Evolutionary conservation across 1,140 invertebrate species (phyloP), one percentile per base, ranked within the genome.

Genomic region (Matsumurasca onukii): DNA sequence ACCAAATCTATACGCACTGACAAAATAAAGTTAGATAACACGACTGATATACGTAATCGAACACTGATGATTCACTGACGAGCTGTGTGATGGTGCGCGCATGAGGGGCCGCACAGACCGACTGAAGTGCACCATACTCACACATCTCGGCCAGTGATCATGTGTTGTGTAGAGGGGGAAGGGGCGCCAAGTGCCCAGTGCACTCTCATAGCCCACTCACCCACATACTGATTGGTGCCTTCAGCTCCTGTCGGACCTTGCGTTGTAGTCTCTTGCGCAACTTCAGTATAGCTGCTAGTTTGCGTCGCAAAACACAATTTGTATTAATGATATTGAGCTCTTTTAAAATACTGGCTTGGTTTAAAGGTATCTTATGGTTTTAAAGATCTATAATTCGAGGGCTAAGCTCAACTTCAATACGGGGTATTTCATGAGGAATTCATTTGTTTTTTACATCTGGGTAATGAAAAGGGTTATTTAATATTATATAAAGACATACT

Each of bases 151-250:
- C 5, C 12, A 17, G 5, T 5, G 5, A 12, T 20, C 20, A 3
- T 5, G 3, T 22, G 5, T 5, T 24, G 12, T n/a, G 5, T 20
- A 13, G 49, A 20, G 13, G 49, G 22, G 49, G 3, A 24, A 52
- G 13, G 5, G 22, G 5, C 49, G 9, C 25, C 22, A 22, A 1
- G 25, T 27, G 24, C 55, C 22, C 15, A 59, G 15, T 59, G 30
- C 30, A 27, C 24, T 27, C 55, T 59, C 55, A 59, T 59, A 59
- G 25, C 55, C 25, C 55, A 59, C 15, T 59, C 55, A 59, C 55
- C 55, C 55, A 59, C 55, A 59, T 59, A 22, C 34, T 9, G 5
- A 39, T 39, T 59, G 30, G 25, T 5, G 25, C 55, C 55, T 12
- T 59, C 55, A 2, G 55, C 30, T 9, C 2, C 55, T 27, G 2